Percentiles rank a stretch among this genome's conserved stretches.
Conservation (phyloP, 2,113 vertebrate genomes). For the Diadophis punctatus region DNA sequence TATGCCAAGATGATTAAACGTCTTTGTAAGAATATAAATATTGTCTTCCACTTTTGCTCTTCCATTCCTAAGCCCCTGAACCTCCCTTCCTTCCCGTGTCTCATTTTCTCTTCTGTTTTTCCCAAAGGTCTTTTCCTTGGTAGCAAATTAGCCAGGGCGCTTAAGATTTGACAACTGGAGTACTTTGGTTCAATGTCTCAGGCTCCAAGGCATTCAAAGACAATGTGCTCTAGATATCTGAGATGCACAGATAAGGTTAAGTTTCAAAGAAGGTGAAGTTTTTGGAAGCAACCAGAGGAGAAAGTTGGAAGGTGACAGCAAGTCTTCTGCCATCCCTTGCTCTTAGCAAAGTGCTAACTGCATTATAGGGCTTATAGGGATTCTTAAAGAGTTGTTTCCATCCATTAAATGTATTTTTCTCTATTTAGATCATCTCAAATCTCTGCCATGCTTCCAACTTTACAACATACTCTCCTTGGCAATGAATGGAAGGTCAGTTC, state of each 20-base stretch:
- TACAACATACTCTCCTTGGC: constrained; percentile 3
- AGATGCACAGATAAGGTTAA: background rate
- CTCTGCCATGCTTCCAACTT: constrained; percentile 25
- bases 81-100: background rate
- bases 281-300: constrained; percentile 36
- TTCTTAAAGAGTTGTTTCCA: constrained; percentile 14
- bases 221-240: background rate
- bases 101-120: background rate
- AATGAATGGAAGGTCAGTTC: background rate
- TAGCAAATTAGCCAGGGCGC: background rate
- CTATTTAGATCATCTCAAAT: constrained; percentile 15
- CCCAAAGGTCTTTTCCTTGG: background rate
- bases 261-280: background rate
- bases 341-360: constrained; percentile 16
- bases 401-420: constrained; percentile 20
- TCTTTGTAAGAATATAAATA: background rate
- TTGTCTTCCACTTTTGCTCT: background rate
- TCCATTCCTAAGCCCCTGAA: background rate
- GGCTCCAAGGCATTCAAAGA: background rate
- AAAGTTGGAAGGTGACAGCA: constrained; percentile 23
- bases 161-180: background rate
- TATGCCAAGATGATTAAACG: background rate
- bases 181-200: background rate
- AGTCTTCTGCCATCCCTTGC: background rate
- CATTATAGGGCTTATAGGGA: constrained; percentile 22